Percentiles rank a stretch among this genome's conserved stretches.
Conservation (phyloP, 2,113 vertebrate species). For the Lepus europaeus region DNA sequence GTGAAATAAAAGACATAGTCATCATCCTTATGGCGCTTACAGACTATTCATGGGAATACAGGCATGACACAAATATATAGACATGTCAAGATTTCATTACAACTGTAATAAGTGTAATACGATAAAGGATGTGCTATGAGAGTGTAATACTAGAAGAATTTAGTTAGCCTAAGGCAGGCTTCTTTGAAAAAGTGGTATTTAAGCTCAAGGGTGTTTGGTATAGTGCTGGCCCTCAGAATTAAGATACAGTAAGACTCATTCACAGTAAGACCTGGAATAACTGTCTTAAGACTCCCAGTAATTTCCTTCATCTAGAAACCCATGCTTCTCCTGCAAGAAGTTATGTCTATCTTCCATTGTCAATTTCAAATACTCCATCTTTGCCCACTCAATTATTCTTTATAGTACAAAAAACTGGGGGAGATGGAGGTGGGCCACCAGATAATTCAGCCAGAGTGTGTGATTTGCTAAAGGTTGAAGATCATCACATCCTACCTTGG, state of each 20-base stretch:
- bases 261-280: not conserved
- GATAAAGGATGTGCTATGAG: not conserved
- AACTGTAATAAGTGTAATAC: not conserved
- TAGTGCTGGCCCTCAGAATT: rapidly evolving
- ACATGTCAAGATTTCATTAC: conserved; percentile 2
- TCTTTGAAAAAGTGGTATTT: not conserved
- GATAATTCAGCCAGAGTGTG: not conserved
- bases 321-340: not conserved
- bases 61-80: not conserved
- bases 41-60: not conserved
- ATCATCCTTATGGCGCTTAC: not conserved
- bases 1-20: not conserved
- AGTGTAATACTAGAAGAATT: not conserved
- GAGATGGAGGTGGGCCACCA: not conserved
- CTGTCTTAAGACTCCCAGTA: not conserved
- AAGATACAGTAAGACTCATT: not conserved
- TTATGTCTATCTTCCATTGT: not conserved
- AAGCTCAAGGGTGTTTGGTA: not conserved
- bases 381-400: not conserved
- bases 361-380: not conserved
- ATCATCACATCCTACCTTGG: not conserved
- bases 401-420: not conserved
- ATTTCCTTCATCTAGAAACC: not conserved
- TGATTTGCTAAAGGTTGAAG: not conserved
- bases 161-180: not conserved